These are phyloP conservation scores for Colinus virginianus DNA, from an alignment of 2,113 vertebrate genomes.

Conservation along the genomic window DNA sequence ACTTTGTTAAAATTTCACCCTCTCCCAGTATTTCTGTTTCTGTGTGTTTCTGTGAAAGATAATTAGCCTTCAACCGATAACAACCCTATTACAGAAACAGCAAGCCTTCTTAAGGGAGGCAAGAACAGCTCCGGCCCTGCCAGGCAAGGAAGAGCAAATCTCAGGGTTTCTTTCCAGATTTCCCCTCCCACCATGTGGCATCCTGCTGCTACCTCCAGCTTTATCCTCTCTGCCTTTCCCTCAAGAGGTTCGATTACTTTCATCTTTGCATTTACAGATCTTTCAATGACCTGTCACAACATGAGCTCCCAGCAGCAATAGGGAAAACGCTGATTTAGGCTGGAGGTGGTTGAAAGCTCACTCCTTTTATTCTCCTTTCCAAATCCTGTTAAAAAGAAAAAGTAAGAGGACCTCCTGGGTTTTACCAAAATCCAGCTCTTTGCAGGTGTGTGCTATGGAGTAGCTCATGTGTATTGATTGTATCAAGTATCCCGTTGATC, in stretches of 20 bases:
- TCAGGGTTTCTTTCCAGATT: conserved; percentile 13
- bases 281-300: conserved; percentile 19
- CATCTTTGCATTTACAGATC: neutral
- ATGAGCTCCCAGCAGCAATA: conserved; percentile 24
- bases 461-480: conserved; percentile 15
- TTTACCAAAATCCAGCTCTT: conserved; percentile 1
- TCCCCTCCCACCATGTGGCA: neutral
- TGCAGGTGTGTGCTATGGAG: neutral
- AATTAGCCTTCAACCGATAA: neutral
- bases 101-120: neutral
- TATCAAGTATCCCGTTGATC: neutral
- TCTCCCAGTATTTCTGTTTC: neutral
- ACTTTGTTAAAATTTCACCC: neutral
- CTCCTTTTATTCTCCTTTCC: conserved; percentile 37
- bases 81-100: neutral
- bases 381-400: neutral
- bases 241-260: conserved; percentile 27
- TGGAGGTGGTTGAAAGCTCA: neutral
- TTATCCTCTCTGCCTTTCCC: conserved; percentile 32
- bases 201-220: conserved; percentile 38
- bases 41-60: neutral
- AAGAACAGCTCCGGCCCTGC: neutral
- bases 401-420: neutral
- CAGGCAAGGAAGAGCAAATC: neutral
- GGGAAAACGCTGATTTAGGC: conserved; percentile 29